phyloP scores from a whole-genome alignment of 2,888 invertebrate species.

The Papilio protenor region DNA sequence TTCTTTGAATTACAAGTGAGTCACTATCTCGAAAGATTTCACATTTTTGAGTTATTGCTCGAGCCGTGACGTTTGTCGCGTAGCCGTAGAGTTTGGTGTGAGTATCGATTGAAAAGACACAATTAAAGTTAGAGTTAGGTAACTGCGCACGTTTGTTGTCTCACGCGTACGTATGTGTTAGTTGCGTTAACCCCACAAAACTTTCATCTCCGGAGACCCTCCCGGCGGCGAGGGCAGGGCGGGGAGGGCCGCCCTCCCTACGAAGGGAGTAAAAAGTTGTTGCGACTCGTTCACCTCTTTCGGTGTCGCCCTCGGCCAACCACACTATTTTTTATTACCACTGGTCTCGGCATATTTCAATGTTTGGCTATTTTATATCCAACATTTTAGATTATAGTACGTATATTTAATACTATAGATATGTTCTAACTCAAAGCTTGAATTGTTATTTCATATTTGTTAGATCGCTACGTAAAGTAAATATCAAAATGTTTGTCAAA shows the following conservation, averaged over 20 bases:
- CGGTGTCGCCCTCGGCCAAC: slow-evolving; percentile 79
- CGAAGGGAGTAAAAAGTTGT: slow-evolving; percentile 83
- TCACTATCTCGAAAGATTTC: neutral
- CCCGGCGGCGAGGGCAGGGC: slow-evolving; percentile 53
- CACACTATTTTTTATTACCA: slow-evolving; percentile 55
- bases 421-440: neutral
- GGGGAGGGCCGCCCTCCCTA: slow-evolving; percentile 67
- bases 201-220: slow-evolving; percentile 82
- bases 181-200: slow-evolving; percentile 81
- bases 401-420: neutral
- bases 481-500: slow-evolving; percentile 8
- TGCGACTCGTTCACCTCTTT: slow-evolving; percentile 84
- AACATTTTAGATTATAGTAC: slow-evolving; percentile 8
- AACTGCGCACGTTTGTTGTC: slow-evolving; percentile 80
- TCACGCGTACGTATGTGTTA: slow-evolving; percentile 73
- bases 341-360: slow-evolving; percentile 45
- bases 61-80: slow-evolving; percentile 23
- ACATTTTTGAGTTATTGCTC: slow-evolving; percentile 4
- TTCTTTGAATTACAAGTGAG: neutral
- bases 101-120: slow-evolving; percentile 84
- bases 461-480: neutral
- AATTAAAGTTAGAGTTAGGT: slow-evolving; percentile 84
- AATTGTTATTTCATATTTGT: slow-evolving; percentile 9
- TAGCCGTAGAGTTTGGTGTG: slow-evolving; percentile 56
- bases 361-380: slow-evolving; percentile 35